phyloP scores from a whole-genome alignment of 2,797 vertebrate genomes.

The Zalophus californianus region DNA sequence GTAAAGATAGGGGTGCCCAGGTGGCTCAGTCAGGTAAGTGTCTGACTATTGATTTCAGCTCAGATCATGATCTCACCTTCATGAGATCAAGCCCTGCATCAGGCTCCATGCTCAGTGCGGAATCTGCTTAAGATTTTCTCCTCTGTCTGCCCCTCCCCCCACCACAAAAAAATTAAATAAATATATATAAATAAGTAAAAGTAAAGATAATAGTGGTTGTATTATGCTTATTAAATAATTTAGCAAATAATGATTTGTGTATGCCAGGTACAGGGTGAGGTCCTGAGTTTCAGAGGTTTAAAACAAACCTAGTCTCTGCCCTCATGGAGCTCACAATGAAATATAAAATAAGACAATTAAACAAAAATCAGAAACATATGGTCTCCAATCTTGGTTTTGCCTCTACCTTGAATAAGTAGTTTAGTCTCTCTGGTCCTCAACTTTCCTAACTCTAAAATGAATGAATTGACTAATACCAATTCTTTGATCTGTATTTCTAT shows the following conservation, averaged over 20 bases:
- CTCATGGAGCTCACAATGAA: neutral
- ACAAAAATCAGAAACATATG: neutral
- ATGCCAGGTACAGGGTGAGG: neutral
- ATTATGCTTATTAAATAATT: neutral
- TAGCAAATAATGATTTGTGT: neutral
- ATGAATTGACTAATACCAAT: neutral
- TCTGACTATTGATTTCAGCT: neutral
- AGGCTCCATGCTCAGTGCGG: neutral
- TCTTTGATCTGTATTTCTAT: neutral
- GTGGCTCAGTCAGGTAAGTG: neutral
- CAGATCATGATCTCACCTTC: neutral
- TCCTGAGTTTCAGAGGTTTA: neutral
- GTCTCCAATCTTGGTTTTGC: neutral
- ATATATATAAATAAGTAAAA: neutral
- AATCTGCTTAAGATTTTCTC: neutral
- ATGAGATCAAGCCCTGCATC: neutral
- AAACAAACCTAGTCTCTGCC: neutral
- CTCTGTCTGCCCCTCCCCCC: neutral
- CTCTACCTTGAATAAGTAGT: neutral
- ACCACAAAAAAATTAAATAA: neutral
- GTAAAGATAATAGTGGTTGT: neutral
- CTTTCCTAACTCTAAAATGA: neutral
- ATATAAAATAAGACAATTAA: neutral
- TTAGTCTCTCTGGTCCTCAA: neutral
- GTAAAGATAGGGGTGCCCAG: neutral